Evolutionary conservation across 1,140 invertebrate species (phyloP), one percentile per base, ranked within the genome.

Genomic region (Dysdera silvatica): DNA sequence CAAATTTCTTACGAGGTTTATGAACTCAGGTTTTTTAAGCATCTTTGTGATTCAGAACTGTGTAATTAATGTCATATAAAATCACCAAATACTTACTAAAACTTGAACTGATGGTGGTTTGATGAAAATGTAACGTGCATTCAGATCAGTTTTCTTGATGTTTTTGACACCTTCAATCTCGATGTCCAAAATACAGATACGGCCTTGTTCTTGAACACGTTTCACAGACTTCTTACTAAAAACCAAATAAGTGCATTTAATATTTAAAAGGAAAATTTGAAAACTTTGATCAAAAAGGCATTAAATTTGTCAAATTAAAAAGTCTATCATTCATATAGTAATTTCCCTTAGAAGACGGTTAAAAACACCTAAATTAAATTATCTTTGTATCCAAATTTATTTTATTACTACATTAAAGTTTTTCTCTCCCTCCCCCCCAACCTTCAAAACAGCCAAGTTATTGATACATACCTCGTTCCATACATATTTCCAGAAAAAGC

Each of bases 151-250:
- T 24, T 83, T 79, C 71, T 92, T 94, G 3, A 99, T 86, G 76
- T 87, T 89, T 70, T 89, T 89, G 0, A 99, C 95, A 32, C 96
- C 96, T 81, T 98, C 88, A 29, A 93, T 85, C 67, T 99, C 96
- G 70, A 99, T 93, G 73, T 99, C 96, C 55, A 99, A 75, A 32
- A 98, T 85, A 74, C 94, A 98, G 18, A 97, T 85, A 74, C 88
- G 88, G 2, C 93, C 94, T 47, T 81, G 77, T 14, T 80, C 77
- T 57, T 84, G 81, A 0, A 98, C 87, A 69, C 85, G 82, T 73
- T 89, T 81, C 0, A 99, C 88, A 0, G 94, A 86, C 71, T 80
- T 79, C 79, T 94, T 93, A 74, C 94, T 97, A 68, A 4, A 81
- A 80, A 68, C 53, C 67, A 40, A 47, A 26, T 18, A 61, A 29